A percentile compares a stretch with the other conserved stretches of the same genome.
phyloP scores from a whole-genome alignment of 2,113 vertebrate species.

The Chauna torquata region DNA sequence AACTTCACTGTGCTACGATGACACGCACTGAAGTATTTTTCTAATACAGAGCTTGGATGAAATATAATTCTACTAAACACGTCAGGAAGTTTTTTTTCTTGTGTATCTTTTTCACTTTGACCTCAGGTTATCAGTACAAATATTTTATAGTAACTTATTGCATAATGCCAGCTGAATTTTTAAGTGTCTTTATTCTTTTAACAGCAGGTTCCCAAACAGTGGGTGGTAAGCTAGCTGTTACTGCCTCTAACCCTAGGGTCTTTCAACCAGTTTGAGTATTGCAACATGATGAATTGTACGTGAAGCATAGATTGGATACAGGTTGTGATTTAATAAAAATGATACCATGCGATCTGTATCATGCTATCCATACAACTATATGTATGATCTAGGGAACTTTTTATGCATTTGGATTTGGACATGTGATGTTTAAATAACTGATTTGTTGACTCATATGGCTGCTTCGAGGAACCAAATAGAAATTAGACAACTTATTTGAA shows the following conservation, averaged over 20 bases:
- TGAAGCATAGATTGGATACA: background rate
- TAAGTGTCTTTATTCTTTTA: background rate
- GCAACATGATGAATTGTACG: background rate
- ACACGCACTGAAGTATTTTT: background rate
- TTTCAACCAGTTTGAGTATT: background rate
- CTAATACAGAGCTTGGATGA: background rate
- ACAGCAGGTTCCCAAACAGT: background rate
- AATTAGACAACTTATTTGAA: background rate
- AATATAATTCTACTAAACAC: background rate
- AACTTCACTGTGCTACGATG: background rate
- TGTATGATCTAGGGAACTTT: background rate
- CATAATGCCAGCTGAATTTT: background rate
- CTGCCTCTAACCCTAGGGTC: background rate
- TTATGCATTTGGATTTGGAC: background rate
- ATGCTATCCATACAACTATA: too few species aligned
- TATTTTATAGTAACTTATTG: background rate
- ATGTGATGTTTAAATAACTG: background rate
- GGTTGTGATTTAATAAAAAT: background rate
- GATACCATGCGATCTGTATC: background rate
- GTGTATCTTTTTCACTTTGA: background rate
- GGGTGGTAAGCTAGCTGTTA: background rate
- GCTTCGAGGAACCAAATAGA: background rate
- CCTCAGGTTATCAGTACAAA: background rate
- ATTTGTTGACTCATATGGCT: background rate
- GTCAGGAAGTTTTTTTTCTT: background rate